These are phyloP conservation scores for Thysanoteuthis rhombus DNA, from an alignment of 2,888 invertebrate species.

Conservation along the genomic window DNA sequence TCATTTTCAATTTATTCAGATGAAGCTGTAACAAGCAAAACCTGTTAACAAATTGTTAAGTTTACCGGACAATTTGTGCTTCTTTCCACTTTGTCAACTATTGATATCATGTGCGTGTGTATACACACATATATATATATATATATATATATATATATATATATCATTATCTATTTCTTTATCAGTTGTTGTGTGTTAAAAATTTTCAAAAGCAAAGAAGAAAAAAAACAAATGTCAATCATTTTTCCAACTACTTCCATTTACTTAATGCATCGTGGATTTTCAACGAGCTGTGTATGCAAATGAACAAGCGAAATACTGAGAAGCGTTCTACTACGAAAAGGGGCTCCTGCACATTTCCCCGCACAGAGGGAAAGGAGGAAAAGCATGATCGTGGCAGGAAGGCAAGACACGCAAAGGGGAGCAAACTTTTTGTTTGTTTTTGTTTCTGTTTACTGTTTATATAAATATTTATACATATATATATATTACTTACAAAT, in stretches of 20 bases:
- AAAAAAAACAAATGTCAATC: background rate
- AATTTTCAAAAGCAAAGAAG: background rate
- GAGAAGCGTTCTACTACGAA: background rate
- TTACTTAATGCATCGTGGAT: constrained; percentile 29
- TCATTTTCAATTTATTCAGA: too few relatives aligned
- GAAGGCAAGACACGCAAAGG: constrained; percentile 12
- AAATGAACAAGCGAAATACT: constrained; percentile 21
- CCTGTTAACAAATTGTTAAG: too few relatives aligned
- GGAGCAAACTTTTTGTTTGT: background rate
- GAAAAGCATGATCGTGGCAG: background rate
- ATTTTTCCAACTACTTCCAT: constrained; percentile 20
- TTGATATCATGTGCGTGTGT: too few relatives aligned
- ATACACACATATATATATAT: too few relatives aligned
- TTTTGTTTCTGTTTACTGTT: background rate
- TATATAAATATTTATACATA: background rate
- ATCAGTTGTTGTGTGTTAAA: background rate
- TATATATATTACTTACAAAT: too few relatives aligned
- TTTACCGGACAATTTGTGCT: too few relatives aligned
- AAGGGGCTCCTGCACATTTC: background rate
- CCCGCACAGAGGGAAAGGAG: background rate
- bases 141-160: too few relatives aligned
- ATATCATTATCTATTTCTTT: background rate
- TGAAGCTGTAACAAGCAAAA: too few relatives aligned
- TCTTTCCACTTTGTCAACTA: too few relatives aligned
- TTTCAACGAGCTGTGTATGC: constrained; percentile 26